Evolutionary conservation across 2,888 invertebrate species (phyloP).

Genomic region (Morpho achilles): DNA sequence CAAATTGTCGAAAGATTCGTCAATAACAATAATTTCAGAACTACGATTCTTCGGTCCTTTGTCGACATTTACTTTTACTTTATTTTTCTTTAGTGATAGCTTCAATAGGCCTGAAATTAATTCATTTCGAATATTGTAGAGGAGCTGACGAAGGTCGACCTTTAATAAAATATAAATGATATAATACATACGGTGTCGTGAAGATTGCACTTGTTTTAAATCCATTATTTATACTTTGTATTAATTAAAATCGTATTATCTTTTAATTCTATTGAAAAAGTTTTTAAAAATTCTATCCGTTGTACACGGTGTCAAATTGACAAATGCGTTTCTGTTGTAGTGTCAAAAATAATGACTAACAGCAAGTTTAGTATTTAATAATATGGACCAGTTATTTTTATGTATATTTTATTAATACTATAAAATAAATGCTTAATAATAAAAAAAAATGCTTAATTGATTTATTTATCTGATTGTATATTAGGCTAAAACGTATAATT

Average conservation of each 20-base stretch:
- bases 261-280: neutral
- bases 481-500: too few relatives aligned
- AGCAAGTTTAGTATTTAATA: too few relatives aligned
- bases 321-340: neutral
- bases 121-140: neutral
- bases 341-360: too few relatives aligned
- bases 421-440: too few relatives aligned
- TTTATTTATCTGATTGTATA: too few relatives aligned
- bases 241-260: neutral
- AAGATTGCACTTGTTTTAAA: neutral
- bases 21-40: constrained; percentile 57
- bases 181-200: neutral
- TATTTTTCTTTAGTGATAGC: constrained; percentile 63
- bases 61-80: constrained; percentile 36
- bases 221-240: neutral
- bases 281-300: neutral
- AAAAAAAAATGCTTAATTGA: too few relatives aligned
- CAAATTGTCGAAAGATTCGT: constrained; percentile 62
- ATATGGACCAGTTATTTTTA: too few relatives aligned
- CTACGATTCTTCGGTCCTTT: constrained; percentile 42
- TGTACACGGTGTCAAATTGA: neutral
- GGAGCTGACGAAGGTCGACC: neutral
- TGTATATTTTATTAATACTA: too few relatives aligned
- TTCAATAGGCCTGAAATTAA: constrained; percentile 53
- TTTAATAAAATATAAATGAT: neutral